Conservation (phyloP, 1,140 invertebrate genomes). For the Lineus longissimus region DNA sequence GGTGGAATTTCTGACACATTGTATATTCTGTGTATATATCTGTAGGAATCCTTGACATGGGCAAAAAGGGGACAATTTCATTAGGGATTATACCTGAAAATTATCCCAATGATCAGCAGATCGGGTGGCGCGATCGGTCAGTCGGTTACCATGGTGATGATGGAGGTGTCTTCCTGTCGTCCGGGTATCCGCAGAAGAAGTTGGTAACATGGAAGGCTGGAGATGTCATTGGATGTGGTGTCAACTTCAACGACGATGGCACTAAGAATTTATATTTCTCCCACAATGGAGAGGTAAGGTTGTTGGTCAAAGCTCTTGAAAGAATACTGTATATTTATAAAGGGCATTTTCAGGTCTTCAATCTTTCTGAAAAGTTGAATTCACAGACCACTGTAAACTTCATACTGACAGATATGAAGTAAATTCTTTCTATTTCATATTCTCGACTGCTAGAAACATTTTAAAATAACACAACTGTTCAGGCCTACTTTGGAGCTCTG, state of each 20-base stretch:
- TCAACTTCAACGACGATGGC: conserved; percentile 1
- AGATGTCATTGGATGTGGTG: neutral
- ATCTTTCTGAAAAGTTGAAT: no score
- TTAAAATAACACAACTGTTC: no score
- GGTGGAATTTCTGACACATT: neutral
- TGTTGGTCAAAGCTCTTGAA: neutral
- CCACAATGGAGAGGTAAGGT: neutral
- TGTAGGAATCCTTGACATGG: neutral
- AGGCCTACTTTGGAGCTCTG: no score
- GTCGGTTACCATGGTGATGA: conserved; percentile 7
- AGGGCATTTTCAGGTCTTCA: no score
- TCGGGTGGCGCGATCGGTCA: neutral
- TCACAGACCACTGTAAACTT: no score
- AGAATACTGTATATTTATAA: no score
- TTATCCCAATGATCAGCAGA: neutral
- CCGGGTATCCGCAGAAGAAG: neutral
- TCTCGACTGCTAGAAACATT: no score
- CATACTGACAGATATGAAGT: no score
- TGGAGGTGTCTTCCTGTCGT: neutral
- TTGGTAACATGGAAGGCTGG: neutral
- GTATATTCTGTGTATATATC: no score
- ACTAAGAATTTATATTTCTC: neutral
- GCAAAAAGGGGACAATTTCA: neutral
- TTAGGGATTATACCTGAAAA: neutral
- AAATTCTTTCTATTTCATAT: no score